These are phyloP conservation scores for Dinocampus coccinellae DNA, from an alignment of 2,888 invertebrate species.

Conservation along the genomic window DNA sequence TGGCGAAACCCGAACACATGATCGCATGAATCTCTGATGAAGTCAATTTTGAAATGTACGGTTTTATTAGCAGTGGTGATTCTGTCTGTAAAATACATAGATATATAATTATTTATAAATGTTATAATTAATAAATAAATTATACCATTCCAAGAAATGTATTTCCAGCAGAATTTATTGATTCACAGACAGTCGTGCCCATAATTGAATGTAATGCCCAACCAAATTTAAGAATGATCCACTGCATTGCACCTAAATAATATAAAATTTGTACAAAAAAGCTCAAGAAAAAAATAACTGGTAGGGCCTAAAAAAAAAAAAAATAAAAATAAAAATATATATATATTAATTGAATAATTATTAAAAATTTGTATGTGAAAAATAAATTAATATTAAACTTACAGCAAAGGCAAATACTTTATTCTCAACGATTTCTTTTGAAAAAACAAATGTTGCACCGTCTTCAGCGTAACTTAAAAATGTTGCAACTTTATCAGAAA, in stretches of 20 bases:
- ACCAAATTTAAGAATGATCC: conserved; percentile 85
- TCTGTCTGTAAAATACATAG: conserved; percentile 78
- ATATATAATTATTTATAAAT: not conserved
- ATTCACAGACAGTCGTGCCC: conserved; percentile 95
- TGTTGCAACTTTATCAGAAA: conserved; percentile 79
- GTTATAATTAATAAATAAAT: not conserved
- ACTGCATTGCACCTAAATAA: conserved; percentile 90
- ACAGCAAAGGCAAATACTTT: conserved; percentile 90
- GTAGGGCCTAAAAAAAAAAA: conserved; percentile 75
- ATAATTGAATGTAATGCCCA: conserved; percentile 79
- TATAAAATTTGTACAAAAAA: conserved; percentile 91
- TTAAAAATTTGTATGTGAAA: not conserved
- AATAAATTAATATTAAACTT: conserved; percentile 57
- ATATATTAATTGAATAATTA: conserved; percentile 20
- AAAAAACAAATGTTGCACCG: conserved; percentile 90
- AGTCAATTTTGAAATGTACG: conserved; percentile 87
- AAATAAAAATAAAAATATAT: not conserved
- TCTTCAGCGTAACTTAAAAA: conserved; percentile 85
- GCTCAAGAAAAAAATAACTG: conserved; percentile 95
- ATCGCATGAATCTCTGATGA: conserved; percentile 93
- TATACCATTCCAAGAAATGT: conserved; percentile 92
- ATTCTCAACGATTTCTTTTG: conserved; percentile 75
- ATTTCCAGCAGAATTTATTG: conserved; percentile 92
- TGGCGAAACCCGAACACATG: conserved; percentile 95
- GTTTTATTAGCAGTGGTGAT: conserved; percentile 88